These are phyloP conservation scores for Tenthredo amoena DNA, from an alignment of 2,888 invertebrate species.

Conservation along the genomic window DNA sequence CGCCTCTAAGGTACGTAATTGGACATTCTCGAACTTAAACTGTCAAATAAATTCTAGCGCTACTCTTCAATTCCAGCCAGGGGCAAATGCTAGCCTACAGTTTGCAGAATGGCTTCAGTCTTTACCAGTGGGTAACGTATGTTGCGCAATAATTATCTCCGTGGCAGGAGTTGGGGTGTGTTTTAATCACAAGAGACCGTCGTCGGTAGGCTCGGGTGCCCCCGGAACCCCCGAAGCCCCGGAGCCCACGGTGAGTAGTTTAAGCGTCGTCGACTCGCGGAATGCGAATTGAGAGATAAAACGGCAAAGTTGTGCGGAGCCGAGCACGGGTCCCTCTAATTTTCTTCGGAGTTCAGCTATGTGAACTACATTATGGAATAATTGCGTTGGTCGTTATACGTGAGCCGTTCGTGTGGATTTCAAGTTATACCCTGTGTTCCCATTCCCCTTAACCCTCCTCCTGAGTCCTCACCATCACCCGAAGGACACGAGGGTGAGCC, in stretches of 20 bases:
- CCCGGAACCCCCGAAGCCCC: slow-evolving; percentile 23
- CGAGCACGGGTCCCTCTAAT: slow-evolving; percentile 69
- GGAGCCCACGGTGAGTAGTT: slow-evolving; percentile 65
- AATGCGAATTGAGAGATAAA: slow-evolving; percentile 76
- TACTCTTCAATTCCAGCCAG: slow-evolving; percentile 71
- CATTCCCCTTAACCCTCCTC: neutral
- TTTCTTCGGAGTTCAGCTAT: slow-evolving; percentile 73
- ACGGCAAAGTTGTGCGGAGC: slow-evolving; percentile 70
- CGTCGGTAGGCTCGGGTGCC: slow-evolving; percentile 68
- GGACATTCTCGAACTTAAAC: slow-evolving; percentile 71
- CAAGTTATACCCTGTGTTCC: slow-evolving; percentile 50
- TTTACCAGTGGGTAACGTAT: slow-evolving; percentile 68
- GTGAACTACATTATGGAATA: slow-evolving; percentile 74
- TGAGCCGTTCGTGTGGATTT: slow-evolving; percentile 51
- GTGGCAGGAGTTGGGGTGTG: slow-evolving; percentile 59
- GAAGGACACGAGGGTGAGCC: slow-evolving; percentile 45
- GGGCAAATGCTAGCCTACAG: slow-evolving; percentile 56
- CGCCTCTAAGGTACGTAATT: slow-evolving; percentile 66
- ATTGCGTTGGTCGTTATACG: slow-evolving; percentile 67
- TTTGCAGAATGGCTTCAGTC: slow-evolving; percentile 57
- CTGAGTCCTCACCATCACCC: slow-evolving; percentile 6
- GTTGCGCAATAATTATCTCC: slow-evolving; percentile 72
- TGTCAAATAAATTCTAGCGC: slow-evolving; percentile 70
- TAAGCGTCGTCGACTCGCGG: slow-evolving; percentile 71
- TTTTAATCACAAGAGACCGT: slow-evolving; percentile 74